Conservation (phyloP, 2,797 vertebrate species). For the Lacerta agilis region DNA sequence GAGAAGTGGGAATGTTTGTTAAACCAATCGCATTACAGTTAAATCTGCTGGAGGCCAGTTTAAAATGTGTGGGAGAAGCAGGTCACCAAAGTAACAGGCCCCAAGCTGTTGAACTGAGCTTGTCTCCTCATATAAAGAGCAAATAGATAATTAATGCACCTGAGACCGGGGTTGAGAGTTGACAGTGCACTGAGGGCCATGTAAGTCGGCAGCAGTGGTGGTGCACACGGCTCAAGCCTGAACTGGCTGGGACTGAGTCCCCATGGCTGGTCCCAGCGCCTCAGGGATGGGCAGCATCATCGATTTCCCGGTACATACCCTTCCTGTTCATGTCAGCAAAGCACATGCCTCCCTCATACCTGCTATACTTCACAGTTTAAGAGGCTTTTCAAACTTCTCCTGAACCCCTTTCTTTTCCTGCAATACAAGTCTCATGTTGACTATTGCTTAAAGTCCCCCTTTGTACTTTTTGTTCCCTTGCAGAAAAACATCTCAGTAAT, state of each 20-base stretch:
- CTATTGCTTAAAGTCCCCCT: slow-evolving; percentile 35
- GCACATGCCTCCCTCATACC: slow-evolving; percentile 4
- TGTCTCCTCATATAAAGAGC: neutral
- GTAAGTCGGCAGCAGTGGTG: no score
- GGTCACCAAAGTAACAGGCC: neutral
- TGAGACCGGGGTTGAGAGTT: no score
- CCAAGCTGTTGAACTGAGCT: neutral
- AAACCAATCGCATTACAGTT: neutral
- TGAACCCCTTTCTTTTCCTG: slow-evolving; percentile 27
- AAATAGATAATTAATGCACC: neutral
- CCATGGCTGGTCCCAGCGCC: no score
- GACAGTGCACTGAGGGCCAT: no score
- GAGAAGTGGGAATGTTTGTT: no score
- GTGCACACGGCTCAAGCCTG: no score
- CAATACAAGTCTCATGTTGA: slow-evolving; percentile 46
- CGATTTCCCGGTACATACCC: slow-evolving; percentile 35
- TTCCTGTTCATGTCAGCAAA: slow-evolving; percentile 28
- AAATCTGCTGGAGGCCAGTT: neutral
- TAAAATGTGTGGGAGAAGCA: neutral
- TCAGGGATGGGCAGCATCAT: no score
- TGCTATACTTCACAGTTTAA: slow-evolving; percentile 45
- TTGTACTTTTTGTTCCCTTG: slow-evolving; percentile 40
- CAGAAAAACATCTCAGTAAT: slow-evolving; percentile 49
- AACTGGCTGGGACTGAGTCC: no score
- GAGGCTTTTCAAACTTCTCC: slow-evolving; percentile 30